phyloP scores from a whole-genome alignment of 1,140 invertebrate species.

The Pachyrhynchus sulphureomaculatus region DNA sequence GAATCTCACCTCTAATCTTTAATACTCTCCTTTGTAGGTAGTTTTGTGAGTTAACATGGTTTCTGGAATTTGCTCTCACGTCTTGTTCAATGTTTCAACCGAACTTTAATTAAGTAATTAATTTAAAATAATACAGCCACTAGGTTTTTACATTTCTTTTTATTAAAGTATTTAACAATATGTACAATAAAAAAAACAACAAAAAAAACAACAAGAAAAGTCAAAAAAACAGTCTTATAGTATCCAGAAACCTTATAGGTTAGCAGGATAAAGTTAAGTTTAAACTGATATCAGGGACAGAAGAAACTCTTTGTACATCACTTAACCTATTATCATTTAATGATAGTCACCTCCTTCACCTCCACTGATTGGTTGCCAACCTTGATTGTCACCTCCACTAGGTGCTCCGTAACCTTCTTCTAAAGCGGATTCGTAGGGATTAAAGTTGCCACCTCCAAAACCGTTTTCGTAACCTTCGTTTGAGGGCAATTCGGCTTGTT shows the following conservation, averaged over 20 bases:
- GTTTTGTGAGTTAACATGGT: too few relatives aligned
- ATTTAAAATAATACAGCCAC: too few relatives aligned
- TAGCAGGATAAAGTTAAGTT: background rate
- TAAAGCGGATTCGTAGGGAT: constrained; percentile 16
- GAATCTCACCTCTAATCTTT: too few relatives aligned
- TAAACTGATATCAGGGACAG: background rate
- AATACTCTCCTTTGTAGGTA: too few relatives aligned
- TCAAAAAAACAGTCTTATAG: background rate
- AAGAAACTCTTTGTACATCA: background rate
- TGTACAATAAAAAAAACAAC: background rate
- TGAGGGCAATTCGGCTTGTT: constrained; percentile 11
- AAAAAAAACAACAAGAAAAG: background rate
- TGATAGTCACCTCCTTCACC: background rate
- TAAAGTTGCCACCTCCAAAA: constrained; percentile 6
- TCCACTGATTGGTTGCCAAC: constrained; percentile 19
- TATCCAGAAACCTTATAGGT: background rate
- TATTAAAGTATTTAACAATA: background rate
- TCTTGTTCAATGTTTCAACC: too few relatives aligned
- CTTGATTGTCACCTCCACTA: background rate
- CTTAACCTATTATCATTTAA: background rate
- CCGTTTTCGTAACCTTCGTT: constrained; percentile 14
- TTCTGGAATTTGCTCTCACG: too few relatives aligned
- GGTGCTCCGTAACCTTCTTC: constrained; percentile 1
- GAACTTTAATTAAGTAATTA: too few relatives aligned
- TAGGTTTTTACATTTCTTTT: too few relatives aligned